A percentile compares a stretch with the other conserved stretches of the same genome.
Evolutionary conservation across 1,140 invertebrate species (phyloP).

Genomic region (Drosophila tropicalis): DNA sequence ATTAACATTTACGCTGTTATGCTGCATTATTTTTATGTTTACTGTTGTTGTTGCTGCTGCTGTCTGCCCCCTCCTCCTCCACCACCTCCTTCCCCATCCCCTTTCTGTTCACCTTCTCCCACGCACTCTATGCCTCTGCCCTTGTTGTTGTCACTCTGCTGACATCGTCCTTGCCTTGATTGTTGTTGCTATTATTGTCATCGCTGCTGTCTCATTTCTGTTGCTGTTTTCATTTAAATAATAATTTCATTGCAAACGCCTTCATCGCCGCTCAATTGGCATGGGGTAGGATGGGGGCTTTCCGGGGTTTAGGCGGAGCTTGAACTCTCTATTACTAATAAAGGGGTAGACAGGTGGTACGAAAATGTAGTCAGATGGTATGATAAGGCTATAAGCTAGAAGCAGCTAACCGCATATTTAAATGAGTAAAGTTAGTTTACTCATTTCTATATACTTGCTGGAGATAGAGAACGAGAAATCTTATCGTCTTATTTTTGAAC

Average conservation of each 20-base stretch:
- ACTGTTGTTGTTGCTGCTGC: slow-evolving; percentile 31
- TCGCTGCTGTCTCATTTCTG: slow-evolving; percentile 41
- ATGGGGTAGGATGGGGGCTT: too few relatives aligned
- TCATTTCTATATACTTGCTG: slow-evolving; percentile 23
- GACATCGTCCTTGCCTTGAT: slow-evolving; percentile 47
- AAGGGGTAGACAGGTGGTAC: too few relatives aligned
- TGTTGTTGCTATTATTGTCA: slow-evolving; percentile 47
- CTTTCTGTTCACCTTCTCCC: not conserved
- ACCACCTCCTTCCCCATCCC: too few relatives aligned
- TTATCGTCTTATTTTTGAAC: too few relatives aligned
- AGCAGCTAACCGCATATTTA: slow-evolving; percentile 30
- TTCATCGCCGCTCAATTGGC: slow-evolving; percentile 33
- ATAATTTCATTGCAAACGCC: slow-evolving; percentile 79
- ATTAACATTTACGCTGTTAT: slow-evolving; percentile 74
- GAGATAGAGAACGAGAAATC: too few relatives aligned
- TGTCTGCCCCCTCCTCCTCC: slow-evolving; percentile 20
- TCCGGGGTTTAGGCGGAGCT: too few relatives aligned
- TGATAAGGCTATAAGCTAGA: slow-evolving; percentile 7
- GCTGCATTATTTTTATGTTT: slow-evolving; percentile 33
- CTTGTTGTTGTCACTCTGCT: slow-evolving; percentile 19
- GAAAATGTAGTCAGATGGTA: too few relatives aligned
- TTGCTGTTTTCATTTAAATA: slow-evolving; percentile 80
- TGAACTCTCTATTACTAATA: too few relatives aligned
- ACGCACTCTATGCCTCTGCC: not conserved
- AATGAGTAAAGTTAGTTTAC: slow-evolving; percentile 43